Evolutionary conservation across 2,797 vertebrate genomes (phyloP).

Genomic region (Pseudopleuronectes americanus): DNA sequence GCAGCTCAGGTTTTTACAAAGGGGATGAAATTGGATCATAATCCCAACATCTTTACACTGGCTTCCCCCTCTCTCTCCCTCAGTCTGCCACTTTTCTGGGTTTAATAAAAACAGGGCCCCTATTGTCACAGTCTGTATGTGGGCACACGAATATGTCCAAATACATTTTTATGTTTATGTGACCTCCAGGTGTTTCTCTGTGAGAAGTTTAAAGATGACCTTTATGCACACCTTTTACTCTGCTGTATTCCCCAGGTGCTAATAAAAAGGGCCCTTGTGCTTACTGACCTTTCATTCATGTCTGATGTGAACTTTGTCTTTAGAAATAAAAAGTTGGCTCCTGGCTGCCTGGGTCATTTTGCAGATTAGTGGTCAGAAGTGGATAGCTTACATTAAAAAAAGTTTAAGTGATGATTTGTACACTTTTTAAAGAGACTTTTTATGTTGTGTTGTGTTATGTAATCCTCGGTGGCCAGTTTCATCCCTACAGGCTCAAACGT

Average conservation of each 20-base stretch:
- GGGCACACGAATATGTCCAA: slow-evolving; percentile 22
- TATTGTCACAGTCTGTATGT: slow-evolving; percentile 24
- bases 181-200: slow-evolving; percentile 33
- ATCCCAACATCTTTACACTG: no score
- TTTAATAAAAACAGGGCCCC: slow-evolving; percentile 56
- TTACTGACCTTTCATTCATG: slow-evolving; percentile 8
- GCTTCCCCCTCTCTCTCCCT: slow-evolving; percentile 11
- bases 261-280: background rate
- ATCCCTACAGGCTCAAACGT: background rate
- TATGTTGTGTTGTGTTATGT: background rate
- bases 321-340: slow-evolving; percentile 7
- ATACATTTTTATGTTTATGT: slow-evolving; percentile 21
- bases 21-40: no score
- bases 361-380: background rate
- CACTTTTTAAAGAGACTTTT: background rate
- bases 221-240: slow-evolving; percentile 17
- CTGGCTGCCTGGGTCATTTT: background rate
- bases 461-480: background rate
- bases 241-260: background rate
- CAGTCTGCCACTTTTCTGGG: slow-evolving; percentile 48
- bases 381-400: background rate
- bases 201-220: slow-evolving; percentile 31
- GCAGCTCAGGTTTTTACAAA: no score
- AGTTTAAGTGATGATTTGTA: background rate
- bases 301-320: slow-evolving; percentile 6